Base-by-base conservation (phyloP, 2,888 invertebrate species). In the Girardia tigrina region DNA sequence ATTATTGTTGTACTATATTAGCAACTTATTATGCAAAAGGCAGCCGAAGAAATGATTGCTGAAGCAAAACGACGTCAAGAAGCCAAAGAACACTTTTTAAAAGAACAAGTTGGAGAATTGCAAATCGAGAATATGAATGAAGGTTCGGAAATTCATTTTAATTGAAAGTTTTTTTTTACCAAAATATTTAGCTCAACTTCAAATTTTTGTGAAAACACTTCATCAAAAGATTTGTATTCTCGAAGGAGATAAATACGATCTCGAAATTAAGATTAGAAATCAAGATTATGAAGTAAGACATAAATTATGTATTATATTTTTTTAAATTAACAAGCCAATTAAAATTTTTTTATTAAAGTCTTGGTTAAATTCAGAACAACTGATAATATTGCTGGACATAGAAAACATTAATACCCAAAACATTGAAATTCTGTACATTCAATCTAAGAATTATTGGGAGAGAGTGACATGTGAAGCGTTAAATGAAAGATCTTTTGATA, bases 1-100 rank as follows among this genome's bases (percentile, higher is more conserved):
- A 56, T 8, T 20, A 4, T 56, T 12, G 23, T 56, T 12, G 6
- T 20, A 8, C 23, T 12, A 8, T 56, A 8, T 12, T 84, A 95
- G 94, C 90, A 94, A 88, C 88, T 98, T 88, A 89, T 98, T 88
- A 94, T 97, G 90, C 94, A 95, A 88, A 98, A 97, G 89, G 98
- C 97, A 85, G 97, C 97, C 81, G 97, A 98, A 86, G 97, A 98
- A 87, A 87, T 98, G 88, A 95, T 95, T 88, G 94, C 94, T 86
- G 95, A 98, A 87, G 95, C 97, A 87, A 93, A 95, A 87, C 90
- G 92, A 85, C 95, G 97, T 88, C 94, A 94, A 77, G 92, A 94
- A 80, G 97, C 95, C 86, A 83, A 82, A 78, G 83, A 82, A 79
- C 79, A 80, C 75, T 80, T 80, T 78, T 82, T 84, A 78, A 82